Evolutionary conservation across 2,888 invertebrate genomes (phyloP).

Genomic region (Maniola hyperantus): DNA sequence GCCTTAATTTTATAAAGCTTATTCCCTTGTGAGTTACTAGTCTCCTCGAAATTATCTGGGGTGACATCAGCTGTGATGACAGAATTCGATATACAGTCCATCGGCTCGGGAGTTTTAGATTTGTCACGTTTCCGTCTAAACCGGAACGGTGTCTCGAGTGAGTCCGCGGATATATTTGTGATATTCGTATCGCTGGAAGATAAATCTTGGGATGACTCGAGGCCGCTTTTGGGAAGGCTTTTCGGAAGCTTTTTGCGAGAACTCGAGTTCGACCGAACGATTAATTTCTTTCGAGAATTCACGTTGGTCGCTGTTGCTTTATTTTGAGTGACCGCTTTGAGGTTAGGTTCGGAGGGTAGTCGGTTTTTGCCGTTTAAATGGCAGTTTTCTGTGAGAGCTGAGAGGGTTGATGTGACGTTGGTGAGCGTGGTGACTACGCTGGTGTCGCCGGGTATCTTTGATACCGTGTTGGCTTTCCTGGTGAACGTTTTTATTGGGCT

Average conservation of each 20-base stretch:
- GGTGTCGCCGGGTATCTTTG: slow-evolving; percentile 58
- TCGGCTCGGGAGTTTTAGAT: slow-evolving; percentile 73
- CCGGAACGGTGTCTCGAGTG: slow-evolving; percentile 71
- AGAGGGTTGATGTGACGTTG: slow-evolving; percentile 71
- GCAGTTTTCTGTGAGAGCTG: slow-evolving; percentile 75
- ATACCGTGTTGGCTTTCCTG: slow-evolving; percentile 59
- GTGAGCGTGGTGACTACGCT: slow-evolving; percentile 55
- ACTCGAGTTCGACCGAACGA: slow-evolving; percentile 70
- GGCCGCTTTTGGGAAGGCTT: slow-evolving; percentile 55
- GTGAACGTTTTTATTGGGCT: slow-evolving; percentile 70
- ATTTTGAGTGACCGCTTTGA: slow-evolving; percentile 54
- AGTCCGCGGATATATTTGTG: slow-evolving; percentile 75
- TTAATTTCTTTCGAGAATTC: slow-evolving; percentile 68
- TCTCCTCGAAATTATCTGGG: slow-evolving; percentile 72
- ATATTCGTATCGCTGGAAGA: slow-evolving; percentile 79
- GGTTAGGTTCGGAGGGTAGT: slow-evolving; percentile 68
- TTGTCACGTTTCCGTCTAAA: slow-evolving; percentile 76
- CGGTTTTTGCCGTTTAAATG: slow-evolving; percentile 75
- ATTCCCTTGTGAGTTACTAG: slow-evolving; percentile 75
- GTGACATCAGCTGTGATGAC: slow-evolving; percentile 73
- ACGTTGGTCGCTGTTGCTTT: slow-evolving; percentile 55
- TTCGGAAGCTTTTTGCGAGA: slow-evolving; percentile 73
- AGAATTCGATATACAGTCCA: slow-evolving; percentile 72
- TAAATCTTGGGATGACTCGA: slow-evolving; percentile 69
- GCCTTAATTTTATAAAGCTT: slow-evolving; percentile 79